phyloP scores from a whole-genome alignment of 2,888 invertebrate species.

The Tiliacea citrago region DNA sequence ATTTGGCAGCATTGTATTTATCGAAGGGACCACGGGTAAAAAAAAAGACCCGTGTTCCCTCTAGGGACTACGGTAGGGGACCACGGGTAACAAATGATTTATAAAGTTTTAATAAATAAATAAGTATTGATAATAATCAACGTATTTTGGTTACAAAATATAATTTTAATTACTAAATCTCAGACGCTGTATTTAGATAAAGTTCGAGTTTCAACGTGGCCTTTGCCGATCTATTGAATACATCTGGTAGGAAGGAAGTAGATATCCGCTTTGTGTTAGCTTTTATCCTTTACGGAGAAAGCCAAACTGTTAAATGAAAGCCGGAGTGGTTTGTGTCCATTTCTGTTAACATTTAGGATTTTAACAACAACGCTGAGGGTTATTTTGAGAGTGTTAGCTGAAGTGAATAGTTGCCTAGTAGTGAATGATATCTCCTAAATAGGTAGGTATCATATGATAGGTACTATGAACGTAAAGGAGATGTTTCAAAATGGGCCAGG shows the following conservation, averaged over 20 bases:
- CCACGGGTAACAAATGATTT: too few species aligned
- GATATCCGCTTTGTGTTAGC: not conserved
- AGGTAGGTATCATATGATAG: too few species aligned
- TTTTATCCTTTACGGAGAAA: not conserved
- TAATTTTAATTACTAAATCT: not conserved
- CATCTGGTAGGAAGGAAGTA: not conserved
- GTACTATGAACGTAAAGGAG: too few species aligned
- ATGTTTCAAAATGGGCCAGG: too few species aligned
- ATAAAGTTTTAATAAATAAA: too few species aligned
- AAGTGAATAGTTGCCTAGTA: not conserved
- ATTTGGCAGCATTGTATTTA: too few species aligned
- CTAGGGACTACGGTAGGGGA: too few species aligned
- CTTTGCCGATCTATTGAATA: not conserved
- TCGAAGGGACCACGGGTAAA: too few species aligned
- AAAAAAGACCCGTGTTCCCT: too few species aligned
- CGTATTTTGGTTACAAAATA: not conserved
- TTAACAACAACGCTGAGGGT: not conserved
- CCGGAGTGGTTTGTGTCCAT: not conserved
- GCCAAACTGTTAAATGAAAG: not conserved
- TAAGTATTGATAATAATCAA: too few species aligned
- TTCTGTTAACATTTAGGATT: not conserved
- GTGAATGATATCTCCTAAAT: too few species aligned
- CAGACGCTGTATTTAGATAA: not conserved
- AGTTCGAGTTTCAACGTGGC: not conserved
- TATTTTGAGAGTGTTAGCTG: not conserved